Percentiles rank a stretch among this genome's conserved stretches.
Evolutionary conservation across 2,888 invertebrate genomes (phyloP).

Genomic region (Mesochorus sp.): DNA sequence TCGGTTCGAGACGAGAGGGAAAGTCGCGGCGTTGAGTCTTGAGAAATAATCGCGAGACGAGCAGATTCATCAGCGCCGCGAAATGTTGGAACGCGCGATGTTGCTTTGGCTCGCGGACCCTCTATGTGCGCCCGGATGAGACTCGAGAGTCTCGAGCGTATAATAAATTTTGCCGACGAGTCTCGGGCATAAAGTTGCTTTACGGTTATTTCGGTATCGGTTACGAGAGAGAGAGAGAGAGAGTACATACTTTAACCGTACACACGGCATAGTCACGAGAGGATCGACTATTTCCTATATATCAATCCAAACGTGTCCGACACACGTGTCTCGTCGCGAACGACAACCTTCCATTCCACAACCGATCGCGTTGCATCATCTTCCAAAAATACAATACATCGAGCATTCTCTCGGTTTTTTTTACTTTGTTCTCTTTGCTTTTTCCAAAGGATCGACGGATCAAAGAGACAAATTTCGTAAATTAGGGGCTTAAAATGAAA

Average conservation of each 20-base stretch:
- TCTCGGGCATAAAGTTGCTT: slow-evolving; percentile 41
- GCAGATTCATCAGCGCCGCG: slow-evolving; percentile 36
- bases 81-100: too few relatives aligned
- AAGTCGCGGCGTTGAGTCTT: slow-evolving; percentile 32
- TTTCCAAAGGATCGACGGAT: too few relatives aligned
- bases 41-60: slow-evolving; percentile 39
- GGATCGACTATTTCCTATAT: too few relatives aligned
- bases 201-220: slow-evolving; percentile 55
- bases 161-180: slow-evolving; percentile 36
- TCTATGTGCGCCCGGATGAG: not conserved
- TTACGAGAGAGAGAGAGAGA: slow-evolving; percentile 19
- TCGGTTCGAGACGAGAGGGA: slow-evolving; percentile 29
- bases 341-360: too few relatives aligned
- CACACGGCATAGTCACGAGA: not conserved
- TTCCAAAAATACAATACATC: too few relatives aligned
- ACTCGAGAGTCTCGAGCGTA: not conserved
- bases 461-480: too few relatives aligned
- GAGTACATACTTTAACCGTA: slow-evolving; percentile 10
- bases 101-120: not conserved
- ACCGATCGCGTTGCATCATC: too few relatives aligned
- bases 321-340: too few relatives aligned
- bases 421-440: too few relatives aligned
- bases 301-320: too few relatives aligned
- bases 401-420: too few relatives aligned
- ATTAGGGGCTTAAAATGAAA: too few relatives aligned